phyloP scores from a whole-genome alignment of 2,888 invertebrate species.

The Ectobius pallidus region DNA sequence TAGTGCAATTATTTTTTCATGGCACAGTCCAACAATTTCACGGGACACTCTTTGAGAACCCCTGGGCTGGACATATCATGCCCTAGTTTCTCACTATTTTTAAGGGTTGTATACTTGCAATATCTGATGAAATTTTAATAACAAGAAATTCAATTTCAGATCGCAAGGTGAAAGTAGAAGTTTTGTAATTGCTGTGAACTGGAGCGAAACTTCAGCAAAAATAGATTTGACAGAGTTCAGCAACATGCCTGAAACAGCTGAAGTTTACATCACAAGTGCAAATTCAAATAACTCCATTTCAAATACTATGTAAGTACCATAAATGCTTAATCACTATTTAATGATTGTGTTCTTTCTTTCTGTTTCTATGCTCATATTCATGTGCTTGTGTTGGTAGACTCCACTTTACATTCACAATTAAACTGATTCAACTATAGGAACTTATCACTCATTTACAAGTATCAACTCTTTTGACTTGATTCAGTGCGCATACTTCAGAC shows the following conservation, averaged over 20 bases:
- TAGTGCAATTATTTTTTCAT: neutral
- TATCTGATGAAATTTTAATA: too few species aligned
- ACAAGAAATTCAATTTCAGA: too few species aligned
- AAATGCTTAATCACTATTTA: too few species aligned
- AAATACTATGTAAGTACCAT: constrained; percentile 34
- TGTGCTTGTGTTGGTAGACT: too few species aligned
- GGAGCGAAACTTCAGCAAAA: constrained; percentile 58
- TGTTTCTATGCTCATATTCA: too few species aligned
- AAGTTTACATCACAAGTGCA: constrained; percentile 58
- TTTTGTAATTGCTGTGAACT: constrained; percentile 61
- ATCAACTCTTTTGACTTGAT: too few species aligned
- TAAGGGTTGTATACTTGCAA: neutral
- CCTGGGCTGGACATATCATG: neutral
- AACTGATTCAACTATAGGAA: too few species aligned
- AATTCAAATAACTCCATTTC: constrained; percentile 5
- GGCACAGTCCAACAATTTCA: neutral
- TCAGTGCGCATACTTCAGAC: too few species aligned
- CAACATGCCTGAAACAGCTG: constrained; percentile 55
- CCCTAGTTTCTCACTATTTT: neutral
- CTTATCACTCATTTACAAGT: too few species aligned
- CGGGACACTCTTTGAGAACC: neutral
- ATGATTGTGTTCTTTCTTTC: too few species aligned
- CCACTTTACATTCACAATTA: too few species aligned
- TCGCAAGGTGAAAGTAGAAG: neutral
- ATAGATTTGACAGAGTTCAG: constrained; percentile 63